Base-by-base conservation (phyloP, 2,113 vertebrate genomes). In the Epinephelus moara region DNA sequence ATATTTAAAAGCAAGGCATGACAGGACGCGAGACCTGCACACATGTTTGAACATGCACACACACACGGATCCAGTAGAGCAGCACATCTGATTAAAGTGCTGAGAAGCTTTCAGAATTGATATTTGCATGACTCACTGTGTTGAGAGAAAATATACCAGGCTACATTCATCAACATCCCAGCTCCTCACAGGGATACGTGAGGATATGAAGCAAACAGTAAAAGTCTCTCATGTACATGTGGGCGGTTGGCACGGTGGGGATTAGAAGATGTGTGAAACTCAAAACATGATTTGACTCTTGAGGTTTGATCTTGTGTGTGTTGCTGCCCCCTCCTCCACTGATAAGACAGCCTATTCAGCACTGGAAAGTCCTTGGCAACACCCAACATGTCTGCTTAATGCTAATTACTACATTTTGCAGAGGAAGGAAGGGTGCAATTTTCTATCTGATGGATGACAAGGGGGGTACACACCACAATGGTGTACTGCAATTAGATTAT, bases 1-100 rank as follows among this genome's bases (percentile, higher is more conserved):
- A 95, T 95, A 96, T 95, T 95, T 94, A 94, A 94, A 94, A 90
- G 86, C 74, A 82, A 92, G 91, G 81, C 91, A 91, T 89, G 91
- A 95, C 93, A 90, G 84, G 90, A 90, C 91, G 87, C 91, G 49
- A 70, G 88, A 84, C 89, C 85, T 73, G 61, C 80, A 76, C 72
- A 90, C 70, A 88, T 87, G 83, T 89, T 88, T 76, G 84, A 72
- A 70, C 74, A 85, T n/a, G 71, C 75, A 72, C 57, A 45, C 27
- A 73, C 52, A 62, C 45, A 60, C 45, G 71, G 27, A 74, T 76
- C 33, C 23, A 18, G 45, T 17, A 27, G 61, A 50, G 78, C 61
- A n/a, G n/a, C 64, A 57, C 47, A 0, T 49, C 66, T 71, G 74
- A 91, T 88, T 71, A 82, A 90, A 87, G 77, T n/a, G 17, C 27